Base-by-base conservation (phyloP, 2,113 vertebrate genomes). In the Amblyornis subalaris region DNA sequence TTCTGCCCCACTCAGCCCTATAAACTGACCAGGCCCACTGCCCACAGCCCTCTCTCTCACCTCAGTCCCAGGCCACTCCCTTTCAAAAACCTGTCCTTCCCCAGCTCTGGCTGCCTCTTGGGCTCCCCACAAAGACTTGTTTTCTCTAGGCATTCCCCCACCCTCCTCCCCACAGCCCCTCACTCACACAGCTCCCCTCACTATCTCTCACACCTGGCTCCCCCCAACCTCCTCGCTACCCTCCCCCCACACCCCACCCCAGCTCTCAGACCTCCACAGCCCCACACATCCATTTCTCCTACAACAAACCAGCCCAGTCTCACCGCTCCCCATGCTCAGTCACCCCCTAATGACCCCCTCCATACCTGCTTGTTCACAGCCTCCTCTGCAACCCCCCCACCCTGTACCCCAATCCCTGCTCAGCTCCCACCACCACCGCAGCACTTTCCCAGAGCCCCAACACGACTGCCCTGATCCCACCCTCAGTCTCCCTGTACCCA, bases 111-210 rank as follows among this genome's bases (percentile, higher is more conserved):
- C 22, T 18, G 8, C 14, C 17, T 29, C 19, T 44, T 14, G 10
- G 29, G 4, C 13, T 24, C 23, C 11, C 28, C 17, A 12, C 5
- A 22, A 23, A 15, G 3, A 19, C 18, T 20, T 24, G 7, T 6
- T 33, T 5, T 5, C 10, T 9, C 6, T 0, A 0, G 12, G 19
- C 6, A 7, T 44, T 33, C 22, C 31, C 38, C 21, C 54, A 53
- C 14, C 3, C 12, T 31, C 12, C 12, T 70, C 28, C 28, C 38
- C 31, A 14, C 17, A 35, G 36, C 24, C 14, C 5, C 23, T 78
- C 29, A 18, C 11, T 18, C 35, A 20, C 31, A 20, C 29, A 28
- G 36, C 13, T 50, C 44, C 36, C 35, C 53, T 35, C 22, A 7
- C 16, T 9, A 1, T 12, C 33, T 29, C 33, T 19, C 72, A 17